phyloP scores from a whole-genome alignment of 92 coral and sea anemone species.

The Parazoanthus darwini region DNA sequence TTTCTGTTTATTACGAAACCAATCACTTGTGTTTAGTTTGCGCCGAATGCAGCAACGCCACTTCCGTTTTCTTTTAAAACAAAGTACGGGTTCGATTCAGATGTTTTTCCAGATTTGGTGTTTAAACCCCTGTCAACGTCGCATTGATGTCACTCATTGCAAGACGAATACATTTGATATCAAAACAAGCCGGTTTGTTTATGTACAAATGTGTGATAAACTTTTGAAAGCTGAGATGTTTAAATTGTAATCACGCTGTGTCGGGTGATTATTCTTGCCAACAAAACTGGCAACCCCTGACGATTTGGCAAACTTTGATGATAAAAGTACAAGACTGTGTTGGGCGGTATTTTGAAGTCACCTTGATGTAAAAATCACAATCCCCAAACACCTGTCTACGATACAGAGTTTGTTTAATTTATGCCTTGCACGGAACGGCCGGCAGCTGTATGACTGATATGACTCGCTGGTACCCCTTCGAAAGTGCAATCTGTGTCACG shows the following conservation, averaged over 20 bases:
- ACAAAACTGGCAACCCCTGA: neutral
- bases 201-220: no score
- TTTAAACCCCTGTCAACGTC: neutral
- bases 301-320: neutral
- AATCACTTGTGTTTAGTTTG: neutral
- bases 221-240: conserved; percentile 24
- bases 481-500: neutral
- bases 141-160: neutral
- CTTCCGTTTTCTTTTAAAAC: conserved; percentile 32
- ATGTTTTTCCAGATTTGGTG: conserved; percentile 17
- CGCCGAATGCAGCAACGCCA: neutral
- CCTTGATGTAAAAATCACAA: neutral
- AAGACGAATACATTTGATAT: neutral
- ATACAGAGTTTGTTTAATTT: conserved; percentile 15
- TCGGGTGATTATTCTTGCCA: neutral
- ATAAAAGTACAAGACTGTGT: neutral
- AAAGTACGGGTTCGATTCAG: neutral
- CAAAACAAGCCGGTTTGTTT: conserved; percentile 22
- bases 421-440: neutral
- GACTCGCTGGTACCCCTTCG: neutral
- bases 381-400: conserved; percentile 8
- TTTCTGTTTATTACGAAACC: conserved; percentile 17
- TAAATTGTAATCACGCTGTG: conserved; percentile 20
- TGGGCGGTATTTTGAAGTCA: neutral
- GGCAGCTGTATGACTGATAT: neutral